phyloP scores from a whole-genome alignment of 2,888 invertebrate genomes.

The Andrena fulva region DNA sequence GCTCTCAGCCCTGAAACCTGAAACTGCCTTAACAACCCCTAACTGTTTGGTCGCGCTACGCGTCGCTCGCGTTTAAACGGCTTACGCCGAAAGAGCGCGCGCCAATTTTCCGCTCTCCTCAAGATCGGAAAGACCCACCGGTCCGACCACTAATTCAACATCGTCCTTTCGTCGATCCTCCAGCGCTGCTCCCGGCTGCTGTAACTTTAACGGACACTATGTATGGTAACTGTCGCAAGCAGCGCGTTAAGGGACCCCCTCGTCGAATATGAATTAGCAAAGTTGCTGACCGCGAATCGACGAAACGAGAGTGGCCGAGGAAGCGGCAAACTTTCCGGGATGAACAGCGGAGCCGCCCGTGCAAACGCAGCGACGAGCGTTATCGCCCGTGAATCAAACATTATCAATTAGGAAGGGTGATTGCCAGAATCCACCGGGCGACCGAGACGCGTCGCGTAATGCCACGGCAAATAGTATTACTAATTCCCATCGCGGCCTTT shows the following conservation, averaged over 20 bases:
- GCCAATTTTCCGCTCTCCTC: not conserved
- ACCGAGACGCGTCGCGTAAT: constrained; percentile 41
- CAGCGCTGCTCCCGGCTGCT: not conserved
- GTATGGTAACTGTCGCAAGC: constrained; percentile 1
- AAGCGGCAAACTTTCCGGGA: not conserved
- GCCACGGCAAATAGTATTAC: constrained; percentile 35
- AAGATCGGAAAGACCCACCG: not conserved
- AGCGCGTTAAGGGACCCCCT: constrained; percentile 10
- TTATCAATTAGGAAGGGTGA: constrained; percentile 49
- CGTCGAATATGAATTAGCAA: constrained; percentile 14
- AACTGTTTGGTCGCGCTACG: constrained; percentile 1
- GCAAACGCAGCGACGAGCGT: not conserved
- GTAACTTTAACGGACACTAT: constrained; percentile 28
- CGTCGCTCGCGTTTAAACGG: not conserved
- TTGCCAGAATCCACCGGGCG: constrained; percentile 40
- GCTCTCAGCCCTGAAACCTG: constrained; percentile 19
- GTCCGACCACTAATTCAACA: too few species aligned
- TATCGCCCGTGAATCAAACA: constrained; percentile 34
- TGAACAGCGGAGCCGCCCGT: not conserved
- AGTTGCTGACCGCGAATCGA: not conserved
- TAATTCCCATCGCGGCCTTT: constrained; percentile 45
- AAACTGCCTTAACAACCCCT: constrained; percentile 19
- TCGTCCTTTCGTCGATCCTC: constrained; percentile 6
- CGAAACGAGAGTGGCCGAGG: not conserved
- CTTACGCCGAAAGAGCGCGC: not conserved